A percentile compares a stretch with the other conserved stretches of the same genome.
Evolutionary conservation across 2,888 invertebrate genomes (phyloP).

Genomic region (Tigriopus californicus): DNA sequence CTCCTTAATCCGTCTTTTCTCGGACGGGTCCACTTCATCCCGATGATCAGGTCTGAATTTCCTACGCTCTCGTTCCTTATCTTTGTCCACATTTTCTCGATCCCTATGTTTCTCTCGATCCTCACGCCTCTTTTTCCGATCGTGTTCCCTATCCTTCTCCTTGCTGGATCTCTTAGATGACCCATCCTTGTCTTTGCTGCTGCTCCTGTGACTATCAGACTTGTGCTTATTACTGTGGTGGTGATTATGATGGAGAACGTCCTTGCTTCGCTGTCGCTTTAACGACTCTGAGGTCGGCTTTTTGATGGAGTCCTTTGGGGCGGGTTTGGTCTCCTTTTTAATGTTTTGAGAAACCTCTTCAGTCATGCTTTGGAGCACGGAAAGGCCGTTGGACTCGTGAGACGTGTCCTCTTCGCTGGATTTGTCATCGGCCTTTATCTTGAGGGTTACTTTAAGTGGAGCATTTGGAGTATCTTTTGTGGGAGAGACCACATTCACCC

Average conservation of each 20-base stretch:
- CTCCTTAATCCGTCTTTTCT: constrained; percentile 16
- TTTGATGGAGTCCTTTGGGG: neutral
- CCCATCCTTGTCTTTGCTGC: constrained; percentile 16
- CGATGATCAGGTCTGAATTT: constrained; percentile 9
- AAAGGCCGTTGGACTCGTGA: neutral
- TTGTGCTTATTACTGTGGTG: neutral
- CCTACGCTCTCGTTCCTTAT: constrained; percentile 5
- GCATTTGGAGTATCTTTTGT: neutral
- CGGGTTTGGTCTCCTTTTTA: constrained; percentile 16
- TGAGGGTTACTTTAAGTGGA: neutral
- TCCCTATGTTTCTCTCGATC: neutral
- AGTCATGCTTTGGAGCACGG: constrained; percentile 7
- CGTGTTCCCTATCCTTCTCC: no score
- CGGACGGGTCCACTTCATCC: constrained; percentile 10
- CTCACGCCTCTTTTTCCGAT: neutral
- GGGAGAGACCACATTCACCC: neutral
- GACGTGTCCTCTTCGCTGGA: neutral
- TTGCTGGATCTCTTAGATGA: neutral
- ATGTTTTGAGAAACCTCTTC: constrained; percentile 11
- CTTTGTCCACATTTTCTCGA: neutral
- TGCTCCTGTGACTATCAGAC: constrained; percentile 20
- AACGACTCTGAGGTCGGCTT: neutral
- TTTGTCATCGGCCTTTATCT: neutral
- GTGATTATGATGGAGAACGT: neutral
- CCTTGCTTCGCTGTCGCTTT: constrained; percentile 17